These are phyloP conservation scores for Gortyna flavago DNA, from an alignment of 2,888 invertebrate genomes.

Conservation along the genomic window DNA sequence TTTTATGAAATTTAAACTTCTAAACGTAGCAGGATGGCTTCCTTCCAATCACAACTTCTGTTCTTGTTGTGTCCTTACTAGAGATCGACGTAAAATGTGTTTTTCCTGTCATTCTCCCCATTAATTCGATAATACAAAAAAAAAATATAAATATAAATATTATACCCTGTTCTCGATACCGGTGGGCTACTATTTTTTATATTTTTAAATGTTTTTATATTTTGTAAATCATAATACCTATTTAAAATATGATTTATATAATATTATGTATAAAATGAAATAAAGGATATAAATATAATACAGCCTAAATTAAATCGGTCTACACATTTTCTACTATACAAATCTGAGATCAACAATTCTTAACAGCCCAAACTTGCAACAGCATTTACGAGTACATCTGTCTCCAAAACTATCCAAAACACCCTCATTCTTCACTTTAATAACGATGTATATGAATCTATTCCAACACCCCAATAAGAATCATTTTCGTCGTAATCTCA, in stretches of 20 bases:
- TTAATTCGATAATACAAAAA: neutral
- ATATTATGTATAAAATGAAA: no score
- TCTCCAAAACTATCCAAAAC: constrained; percentile 8
- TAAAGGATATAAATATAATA: no score
- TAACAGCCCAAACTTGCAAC: constrained; percentile 4
- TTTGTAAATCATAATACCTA: no score
- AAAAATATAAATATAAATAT: no score
- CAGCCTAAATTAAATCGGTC: neutral
- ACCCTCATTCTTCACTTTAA: constrained; percentile 43
- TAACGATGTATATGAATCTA: constrained; percentile 45
- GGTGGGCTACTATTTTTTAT: no score
- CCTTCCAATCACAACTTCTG: neutral
- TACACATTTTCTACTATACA: neutral
- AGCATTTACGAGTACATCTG: constrained; percentile 23
- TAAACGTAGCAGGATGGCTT: neutral
- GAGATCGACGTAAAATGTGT: neutral
- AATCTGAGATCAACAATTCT: neutral
- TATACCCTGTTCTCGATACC: no score
- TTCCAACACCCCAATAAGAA: constrained; percentile 55
- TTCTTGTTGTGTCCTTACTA: no score
- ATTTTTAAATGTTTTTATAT: no score
- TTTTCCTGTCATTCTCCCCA: neutral
- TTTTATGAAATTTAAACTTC: neutral
- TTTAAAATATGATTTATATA: no score
- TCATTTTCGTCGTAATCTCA: constrained; percentile 55